Base-by-base conservation (phyloP, 2,113 vertebrate species). In the Spheniscus mendiculus region DNA sequence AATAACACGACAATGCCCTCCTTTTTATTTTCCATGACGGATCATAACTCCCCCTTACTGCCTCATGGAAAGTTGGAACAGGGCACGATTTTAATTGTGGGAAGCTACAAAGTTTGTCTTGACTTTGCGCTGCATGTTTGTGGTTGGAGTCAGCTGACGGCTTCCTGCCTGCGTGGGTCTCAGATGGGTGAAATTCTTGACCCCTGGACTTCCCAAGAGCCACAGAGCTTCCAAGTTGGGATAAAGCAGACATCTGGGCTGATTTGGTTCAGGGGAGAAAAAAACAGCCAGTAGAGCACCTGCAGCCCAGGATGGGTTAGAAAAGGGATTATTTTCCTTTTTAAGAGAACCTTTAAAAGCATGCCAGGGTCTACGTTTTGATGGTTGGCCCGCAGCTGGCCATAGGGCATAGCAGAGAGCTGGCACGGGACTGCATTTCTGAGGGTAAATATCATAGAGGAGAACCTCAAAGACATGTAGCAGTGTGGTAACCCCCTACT, bases 111-210 rank as follows among this genome's bases (percentile, higher is more conserved):
- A 80, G 72, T 97, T 92, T 89, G 84, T 79, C 80, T 89, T 96
- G 69, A 87, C 82, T 93, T 96, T 59, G 36, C 4, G 2, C 76
- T 92, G 95, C 49, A 6, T 94, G 77, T 94, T 95, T 97, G 79
- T 93, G 83, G 53, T 71, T 94, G 61, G 61, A 97, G 77, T 93
- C 94, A 96, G 84, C 83, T 90, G 88, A 96, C 10, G 18, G 87
- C 80, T 97, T 98, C 96, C 96, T 97, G 92, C 56, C 74, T 96
- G 82, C 0, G 2, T 69, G 47, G 45, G 59, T 86, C 93, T 95
- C 5, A 16, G 80, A 78, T 0, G 71, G 88, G 87, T 87, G 95
- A 95, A 97, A 94, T 94, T 95, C 92, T 94, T 94, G 94, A 97
- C 80, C 90, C 18, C 53, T 2, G 3, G 67, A 89, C 67, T 92